Base-by-base conservation (phyloP, 2,888 invertebrate species). In the Parnassius apollo region DNA sequence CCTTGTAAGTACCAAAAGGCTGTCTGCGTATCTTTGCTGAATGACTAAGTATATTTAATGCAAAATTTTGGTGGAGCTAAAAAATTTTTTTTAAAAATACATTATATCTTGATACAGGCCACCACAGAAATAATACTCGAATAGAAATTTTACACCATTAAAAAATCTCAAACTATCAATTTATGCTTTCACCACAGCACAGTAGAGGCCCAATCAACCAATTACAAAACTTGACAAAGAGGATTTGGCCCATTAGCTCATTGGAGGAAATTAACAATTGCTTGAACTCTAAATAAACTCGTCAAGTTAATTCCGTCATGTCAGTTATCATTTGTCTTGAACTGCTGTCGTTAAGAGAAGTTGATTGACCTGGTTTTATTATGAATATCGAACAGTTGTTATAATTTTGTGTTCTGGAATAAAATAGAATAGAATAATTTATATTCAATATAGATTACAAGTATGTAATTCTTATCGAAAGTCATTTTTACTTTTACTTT, bases 191-290 rank as follows among this genome's bases (percentile, higher is more conserved):
- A 68, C 69, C 58, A 54, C 54, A 57, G 57, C 54, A 57, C 64
- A 66, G 54, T 65, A 64, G 65, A 62, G 67, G 69, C 62, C 63
- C 73, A 72, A 71, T 74, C 73, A 72, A 74, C 72, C 72, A 69
- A 73, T 70, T 70, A 69, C 69, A 68, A 68, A 69, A 67, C 66
- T 68, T 66, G 73, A 74, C 77, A 74, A 76, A 82, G 89, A 89
- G 90, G 90, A 91, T 90, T 91, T 86, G 82, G 81, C 74, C 91
- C 86, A 90, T 90, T 91, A 90, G 86, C 77, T 85, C 85, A 88
- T 86, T 85, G 88, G 78, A 90, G 90, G 90, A 89, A 91, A 91
- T 91, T 91, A 90, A 91, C 90, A 90, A 90, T 91, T 90, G 89
- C 88, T 84, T 81, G 77, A 78, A 82, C 86, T 84, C 83, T 80